Evolutionary conservation across 2,888 invertebrate genomes (phyloP).

Genomic region (Ethmia dodecea): DNA sequence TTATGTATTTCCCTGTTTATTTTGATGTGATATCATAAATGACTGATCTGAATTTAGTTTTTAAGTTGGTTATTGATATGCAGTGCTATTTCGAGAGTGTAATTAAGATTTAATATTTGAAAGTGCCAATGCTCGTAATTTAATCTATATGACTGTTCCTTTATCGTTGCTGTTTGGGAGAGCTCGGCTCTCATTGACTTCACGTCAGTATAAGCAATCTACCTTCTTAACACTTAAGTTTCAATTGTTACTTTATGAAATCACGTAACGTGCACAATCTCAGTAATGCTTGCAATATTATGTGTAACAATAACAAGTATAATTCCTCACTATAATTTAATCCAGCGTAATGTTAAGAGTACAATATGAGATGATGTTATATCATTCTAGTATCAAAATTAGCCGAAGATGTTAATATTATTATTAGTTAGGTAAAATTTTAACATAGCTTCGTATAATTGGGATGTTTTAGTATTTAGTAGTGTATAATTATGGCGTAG

Average conservation of each 20-base stretch:
- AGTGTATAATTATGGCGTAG: slow-evolving; percentile 65
- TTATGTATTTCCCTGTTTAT: slow-evolving; percentile 76
- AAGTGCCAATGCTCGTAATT: slow-evolving; percentile 79
- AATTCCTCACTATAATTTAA: slow-evolving; percentile 70
- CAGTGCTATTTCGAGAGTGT: slow-evolving; percentile 77
- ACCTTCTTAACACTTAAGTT: slow-evolving; percentile 50
- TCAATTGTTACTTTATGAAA: slow-evolving; percentile 48
- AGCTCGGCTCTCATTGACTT: slow-evolving; percentile 24
- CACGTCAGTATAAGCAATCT: slow-evolving; percentile 61
- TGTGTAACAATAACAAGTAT: slow-evolving; percentile 60
- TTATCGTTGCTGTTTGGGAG: slow-evolving; percentile 49
- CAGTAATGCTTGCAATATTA: slow-evolving; percentile 78
- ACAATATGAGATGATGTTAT: slow-evolving; percentile 77
- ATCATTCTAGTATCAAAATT: slow-evolving; percentile 79
- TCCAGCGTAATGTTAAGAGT: slow-evolving; percentile 76
- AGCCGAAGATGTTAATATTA: slow-evolving; percentile 78
- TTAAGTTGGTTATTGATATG: slow-evolving; percentile 78
- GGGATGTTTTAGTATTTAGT: slow-evolving; percentile 77
- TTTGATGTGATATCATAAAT: slow-evolving; percentile 81
- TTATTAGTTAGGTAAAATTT: slow-evolving; percentile 76
- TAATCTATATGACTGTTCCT: slow-evolving; percentile 76
- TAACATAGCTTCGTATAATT: slow-evolving; percentile 77
- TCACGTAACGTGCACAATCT: slow-evolving; percentile 75
- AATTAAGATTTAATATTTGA: slow-evolving; percentile 77
- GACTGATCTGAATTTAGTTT: slow-evolving; percentile 80